Evolutionary conservation across 2,797 vertebrate species (phyloP).

Genomic region (Zalophus californianus): DNA sequence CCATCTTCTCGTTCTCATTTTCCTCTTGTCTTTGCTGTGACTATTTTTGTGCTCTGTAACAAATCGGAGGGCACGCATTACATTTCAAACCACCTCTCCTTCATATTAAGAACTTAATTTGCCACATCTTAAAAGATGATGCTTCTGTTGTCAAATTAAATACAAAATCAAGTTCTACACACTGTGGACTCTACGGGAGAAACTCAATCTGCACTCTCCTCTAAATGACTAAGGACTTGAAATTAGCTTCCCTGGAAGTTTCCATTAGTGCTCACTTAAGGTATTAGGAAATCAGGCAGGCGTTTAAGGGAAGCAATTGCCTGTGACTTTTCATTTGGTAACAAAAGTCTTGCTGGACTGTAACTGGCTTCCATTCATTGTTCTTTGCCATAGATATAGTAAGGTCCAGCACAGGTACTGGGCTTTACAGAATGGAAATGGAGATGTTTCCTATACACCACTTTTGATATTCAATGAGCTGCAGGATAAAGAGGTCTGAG

Average conservation of each 20-base stretch:
- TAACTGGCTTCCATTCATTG: constrained; percentile 67
- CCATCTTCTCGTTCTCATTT: constrained; percentile 85
- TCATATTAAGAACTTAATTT: constrained; percentile 2
- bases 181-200: neutral
- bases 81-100: neutral
- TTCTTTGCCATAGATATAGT: constrained; percentile 78
- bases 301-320: constrained; percentile 65
- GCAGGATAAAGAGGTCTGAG: constrained; percentile 75
- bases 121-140: neutral
- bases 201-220: neutral
- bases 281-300: neutral
- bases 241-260: neutral
- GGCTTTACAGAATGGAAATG: constrained; percentile 74
- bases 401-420: constrained; percentile 80
- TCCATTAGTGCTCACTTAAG: neutral
- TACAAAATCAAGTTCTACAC: neutral
- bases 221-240: neutral
- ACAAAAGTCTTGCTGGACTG: constrained; percentile 77
- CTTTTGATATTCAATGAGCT: constrained; percentile 79
- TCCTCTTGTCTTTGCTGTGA: constrained; percentile 89
- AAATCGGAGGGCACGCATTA: neutral
- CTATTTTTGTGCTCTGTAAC: constrained; percentile 91
- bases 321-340: constrained; percentile 79
- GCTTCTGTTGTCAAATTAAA: neutral
- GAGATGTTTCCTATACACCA: constrained; percentile 76